Evolutionary conservation across 2,888 invertebrate genomes (phyloP), one percentile per base, ranked within the genome.

Genomic region (Augiades crinisus): DNA sequence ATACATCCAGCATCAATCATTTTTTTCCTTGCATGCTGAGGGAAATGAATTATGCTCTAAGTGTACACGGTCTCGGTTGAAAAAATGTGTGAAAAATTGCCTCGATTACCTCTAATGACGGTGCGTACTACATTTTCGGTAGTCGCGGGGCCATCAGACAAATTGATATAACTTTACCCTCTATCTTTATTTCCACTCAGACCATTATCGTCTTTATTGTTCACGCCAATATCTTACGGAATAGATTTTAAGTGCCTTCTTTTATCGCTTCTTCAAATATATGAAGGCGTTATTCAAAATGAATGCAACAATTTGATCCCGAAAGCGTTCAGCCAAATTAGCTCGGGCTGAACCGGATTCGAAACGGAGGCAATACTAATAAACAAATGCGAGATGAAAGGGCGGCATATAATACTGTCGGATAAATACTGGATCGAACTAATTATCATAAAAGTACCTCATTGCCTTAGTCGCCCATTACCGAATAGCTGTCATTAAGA

Each of bases 361-460:
- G 68, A 67, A 75, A 68, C 78, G 62, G 70, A 63, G 67, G 78
- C 75, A 75, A 74, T 75, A 78, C 71, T 67, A 82, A 81, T 81
- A 85, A 81, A 82, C 75, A 76, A 75, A 70, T 54, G 57, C 56
- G 67, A 78, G 81, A 82, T 82, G 77, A 84, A 81, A 82, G 78
- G 67, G 77, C 77, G 71, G 78, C 65, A 61, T 69, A 70, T 76
- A 75, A 77, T 68, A 69, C 72, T 71, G 74, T 71, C 70, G 70
- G 76, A 82, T 82, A 83, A 85, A 85, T 85, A 86, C 79, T 80
- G 76, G 73, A 79, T 75, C 75, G 72, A 68, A 78, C 81, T 86
- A 83, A 86, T 86, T 85, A 87, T 81, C 84, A 82, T 85, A 84
- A 85, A 80, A 80, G 78, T 79, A 77, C 75, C 77, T 79, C 72